These are phyloP conservation scores for Thaleichthys pacificus DNA, from an alignment of 2,797 vertebrate species.

Conservation along the genomic window DNA sequence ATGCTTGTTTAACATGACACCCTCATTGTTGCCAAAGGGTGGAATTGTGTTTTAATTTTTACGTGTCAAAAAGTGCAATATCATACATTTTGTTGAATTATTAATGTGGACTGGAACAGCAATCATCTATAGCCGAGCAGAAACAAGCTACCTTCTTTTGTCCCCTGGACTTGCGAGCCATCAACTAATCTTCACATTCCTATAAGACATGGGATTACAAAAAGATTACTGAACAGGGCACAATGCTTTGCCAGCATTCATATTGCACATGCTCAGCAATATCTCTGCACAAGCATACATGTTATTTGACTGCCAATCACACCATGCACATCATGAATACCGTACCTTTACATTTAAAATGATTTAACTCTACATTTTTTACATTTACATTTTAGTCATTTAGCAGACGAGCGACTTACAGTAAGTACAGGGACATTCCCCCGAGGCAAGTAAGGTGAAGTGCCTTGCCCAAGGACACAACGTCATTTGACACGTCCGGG, in stretches of 20 bases:
- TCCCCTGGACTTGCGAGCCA: background rate
- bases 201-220: conserved; percentile 47
- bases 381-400: no score
- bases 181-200: conserved; percentile 34
- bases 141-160: background rate
- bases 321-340: background rate
- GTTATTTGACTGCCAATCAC: background rate
- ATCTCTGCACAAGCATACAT: background rate
- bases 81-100: conserved; percentile 7
- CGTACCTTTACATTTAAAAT: background rate
- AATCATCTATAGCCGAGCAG: background rate
- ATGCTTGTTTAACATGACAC: conserved; percentile 51
- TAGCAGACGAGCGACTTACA: no score
- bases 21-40: conserved; percentile 25
- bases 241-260: conserved; percentile 7
- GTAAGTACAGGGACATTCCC: no score
- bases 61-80: background rate
- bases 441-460: no score
- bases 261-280: conserved; percentile 2
- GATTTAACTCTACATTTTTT: no score
- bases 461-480: no score
- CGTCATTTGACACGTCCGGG: no score
- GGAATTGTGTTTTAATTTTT: background rate
- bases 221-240: conserved; percentile 44
- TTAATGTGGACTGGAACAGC: background rate